phyloP scores from a whole-genome alignment of 2,797 vertebrate genomes.

The Gephyroberyx darwinii region DNA sequence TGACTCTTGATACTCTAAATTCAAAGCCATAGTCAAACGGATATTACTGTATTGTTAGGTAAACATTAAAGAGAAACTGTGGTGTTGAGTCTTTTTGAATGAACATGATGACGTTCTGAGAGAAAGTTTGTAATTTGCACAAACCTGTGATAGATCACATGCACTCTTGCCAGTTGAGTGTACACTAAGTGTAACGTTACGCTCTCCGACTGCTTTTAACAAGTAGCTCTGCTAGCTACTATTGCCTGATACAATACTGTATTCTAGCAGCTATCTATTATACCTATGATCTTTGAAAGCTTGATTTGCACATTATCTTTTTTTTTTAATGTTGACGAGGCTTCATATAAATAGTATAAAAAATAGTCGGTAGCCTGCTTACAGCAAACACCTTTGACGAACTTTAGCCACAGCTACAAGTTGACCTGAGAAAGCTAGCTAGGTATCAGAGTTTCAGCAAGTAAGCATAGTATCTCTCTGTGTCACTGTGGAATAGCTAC shows the following conservation, averaged over 20 bases:
- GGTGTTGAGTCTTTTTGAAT: background rate
- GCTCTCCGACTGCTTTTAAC: background rate
- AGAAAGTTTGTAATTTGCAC: background rate
- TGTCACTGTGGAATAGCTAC: no score
- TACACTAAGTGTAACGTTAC: no score
- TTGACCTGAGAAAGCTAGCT: no score
- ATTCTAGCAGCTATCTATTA: background rate
- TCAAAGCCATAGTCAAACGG: background rate
- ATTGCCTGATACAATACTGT: background rate
- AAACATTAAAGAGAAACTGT: background rate
- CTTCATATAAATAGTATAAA: background rate
- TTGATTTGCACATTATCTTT: background rate
- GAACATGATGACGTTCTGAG: background rate
- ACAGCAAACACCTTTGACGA: background rate
- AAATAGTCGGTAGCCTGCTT: background rate
- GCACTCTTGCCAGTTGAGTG: no score
- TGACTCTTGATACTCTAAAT: slow-evolving; percentile 6
- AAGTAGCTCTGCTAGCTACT: background rate
- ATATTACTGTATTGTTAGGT: background rate
- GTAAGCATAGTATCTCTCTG: no score
- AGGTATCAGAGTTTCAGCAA: background rate
- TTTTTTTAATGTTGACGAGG: background rate
- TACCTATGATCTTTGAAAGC: background rate
- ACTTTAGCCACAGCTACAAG: background rate
- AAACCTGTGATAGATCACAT: background rate